Evolutionary conservation across 2,888 invertebrate genomes (phyloP), one percentile per base, ranked within the genome.

Genomic region (Cloeon dipterum): DNA sequence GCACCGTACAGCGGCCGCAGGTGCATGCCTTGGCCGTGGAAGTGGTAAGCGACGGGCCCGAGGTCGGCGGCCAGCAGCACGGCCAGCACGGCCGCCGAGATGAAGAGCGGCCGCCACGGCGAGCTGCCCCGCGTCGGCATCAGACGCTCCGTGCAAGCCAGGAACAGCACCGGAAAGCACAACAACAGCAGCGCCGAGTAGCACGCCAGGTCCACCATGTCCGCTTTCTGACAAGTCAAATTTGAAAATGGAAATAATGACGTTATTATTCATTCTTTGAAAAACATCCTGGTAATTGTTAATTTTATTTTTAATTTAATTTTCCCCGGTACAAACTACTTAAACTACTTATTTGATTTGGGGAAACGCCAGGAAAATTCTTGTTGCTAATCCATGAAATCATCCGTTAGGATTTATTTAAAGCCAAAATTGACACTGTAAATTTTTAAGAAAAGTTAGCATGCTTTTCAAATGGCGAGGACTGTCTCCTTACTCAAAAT

Each of bases 1-100:
- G 73, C 70, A 2, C 71, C 64, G 49, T 75, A 78, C 0, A 74
- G 72, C 14, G 79, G 77, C 38, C 76, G 64, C 2, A 71, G 53
- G 3, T 29, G 29, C 10, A 29, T 54, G 54, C 54, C 49, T 53
- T 51, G 39, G 50, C 44, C 20, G 47, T 46, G 37, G 2, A 62
- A 60, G 46, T 74, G 72, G 51, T 67, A 75, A 37, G 75, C 59
- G 19, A 74, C 70, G 11, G 78, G 55, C 2, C 65, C 61, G 18
- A 76, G 56, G 53, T 81, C 78, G 57, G 62, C 49, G 50, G 62
- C 38, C 2, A 71, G 55, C 39, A 66, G 55, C 11, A 61, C 47
- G 2, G 68, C 61, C 4, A 25, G 35, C 4, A 55, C 52, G 23
- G 53, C 14, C 36, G 58, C 53, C 3, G 63, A 59, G n/a, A 59